Percentiles rank a stretch among this genome's conserved stretches.
Conservation (phyloP, 1,140 invertebrate species). For the Lethocerus indicus region DNA sequence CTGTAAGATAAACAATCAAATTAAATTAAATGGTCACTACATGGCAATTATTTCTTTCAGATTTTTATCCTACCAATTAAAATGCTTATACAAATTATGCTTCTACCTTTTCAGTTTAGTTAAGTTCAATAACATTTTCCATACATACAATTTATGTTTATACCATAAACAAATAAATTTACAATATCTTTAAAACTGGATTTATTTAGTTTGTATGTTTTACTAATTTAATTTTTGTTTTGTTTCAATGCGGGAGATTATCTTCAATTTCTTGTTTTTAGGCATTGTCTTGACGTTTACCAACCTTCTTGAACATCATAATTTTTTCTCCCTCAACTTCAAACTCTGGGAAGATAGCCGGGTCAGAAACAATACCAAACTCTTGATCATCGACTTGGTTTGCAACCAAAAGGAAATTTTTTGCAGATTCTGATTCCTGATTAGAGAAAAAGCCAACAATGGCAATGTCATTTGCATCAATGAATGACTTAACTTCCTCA, state of each 20-base stretch:
- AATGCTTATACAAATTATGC: too few species aligned
- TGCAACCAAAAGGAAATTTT: conserved; percentile 68
- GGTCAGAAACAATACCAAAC: conserved; percentile 71
- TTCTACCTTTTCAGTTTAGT: too few species aligned
- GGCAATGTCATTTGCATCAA: conserved; percentile 59
- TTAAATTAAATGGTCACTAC: too few species aligned
- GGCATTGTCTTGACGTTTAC: too few species aligned
- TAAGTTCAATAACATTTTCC: neutral
- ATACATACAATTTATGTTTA: neutral
- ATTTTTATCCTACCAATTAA: too few species aligned
- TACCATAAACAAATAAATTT: neutral
- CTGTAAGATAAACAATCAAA: too few species aligned
- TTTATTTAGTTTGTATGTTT: too few species aligned
- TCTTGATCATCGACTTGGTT: conserved; percentile 66
- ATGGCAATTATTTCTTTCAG: too few species aligned
- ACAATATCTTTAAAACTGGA: conserved; percentile 22
- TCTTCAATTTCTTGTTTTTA: too few species aligned
- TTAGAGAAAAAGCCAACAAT: conserved; percentile 93
- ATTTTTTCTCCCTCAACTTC: conserved; percentile 55
- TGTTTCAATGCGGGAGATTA: too few species aligned
- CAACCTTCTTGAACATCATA: conserved; percentile 84
- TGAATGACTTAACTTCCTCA: conserved; percentile 71
- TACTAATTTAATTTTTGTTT: too few species aligned
- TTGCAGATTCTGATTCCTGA: conserved; percentile 53
- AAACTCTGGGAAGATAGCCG: conserved; percentile 57